These are phyloP conservation scores for Paracentrotus lividus DNA, from an alignment of 53 echinoderm and acorn worm species.

Conservation along the genomic window DNA sequence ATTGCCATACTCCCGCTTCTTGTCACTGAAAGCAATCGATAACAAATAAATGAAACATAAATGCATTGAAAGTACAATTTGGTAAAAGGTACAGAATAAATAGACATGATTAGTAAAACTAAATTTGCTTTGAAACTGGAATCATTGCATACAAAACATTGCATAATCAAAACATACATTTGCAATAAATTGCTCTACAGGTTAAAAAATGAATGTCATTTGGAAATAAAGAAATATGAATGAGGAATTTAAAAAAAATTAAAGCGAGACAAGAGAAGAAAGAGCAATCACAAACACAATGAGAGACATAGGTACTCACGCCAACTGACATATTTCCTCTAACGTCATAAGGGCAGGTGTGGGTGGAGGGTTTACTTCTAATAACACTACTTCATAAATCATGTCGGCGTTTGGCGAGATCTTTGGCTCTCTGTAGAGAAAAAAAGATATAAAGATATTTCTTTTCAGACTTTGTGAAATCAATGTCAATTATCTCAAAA, in stretches of 20 bases:
- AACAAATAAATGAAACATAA: too few relatives aligned
- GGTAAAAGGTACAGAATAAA: too few relatives aligned
- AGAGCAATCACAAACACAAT: background rate
- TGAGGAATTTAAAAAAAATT: background rate
- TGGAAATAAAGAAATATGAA: too few relatives aligned
- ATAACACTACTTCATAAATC: slow-evolving; percentile 86
- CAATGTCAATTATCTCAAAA: too few relatives aligned
- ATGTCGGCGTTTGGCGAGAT: slow-evolving; percentile 84
- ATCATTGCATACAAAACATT: too few relatives aligned
- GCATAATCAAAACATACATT: too few relatives aligned
- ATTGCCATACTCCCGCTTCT: slow-evolving; percentile 95
- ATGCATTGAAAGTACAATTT: too few relatives aligned
- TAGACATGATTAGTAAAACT: too few relatives aligned
- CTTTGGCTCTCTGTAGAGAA: slow-evolving; percentile 72
- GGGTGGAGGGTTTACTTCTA: slow-evolving; percentile 78
- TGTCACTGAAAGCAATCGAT: slow-evolving; percentile 75
- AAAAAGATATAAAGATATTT: background rate
- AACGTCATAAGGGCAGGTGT: slow-evolving; percentile 65
- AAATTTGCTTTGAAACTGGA: too few relatives aligned
- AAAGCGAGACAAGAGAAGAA: background rate
- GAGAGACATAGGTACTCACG: slow-evolving; percentile 76
- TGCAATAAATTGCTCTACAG: too few relatives aligned
- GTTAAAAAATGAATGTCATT: too few relatives aligned
- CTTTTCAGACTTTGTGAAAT: background rate
- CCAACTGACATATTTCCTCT: slow-evolving; percentile 78